Evolutionary conservation across 2,888 invertebrate genomes (phyloP).

Genomic region (Meandrusa payeni): DNA sequence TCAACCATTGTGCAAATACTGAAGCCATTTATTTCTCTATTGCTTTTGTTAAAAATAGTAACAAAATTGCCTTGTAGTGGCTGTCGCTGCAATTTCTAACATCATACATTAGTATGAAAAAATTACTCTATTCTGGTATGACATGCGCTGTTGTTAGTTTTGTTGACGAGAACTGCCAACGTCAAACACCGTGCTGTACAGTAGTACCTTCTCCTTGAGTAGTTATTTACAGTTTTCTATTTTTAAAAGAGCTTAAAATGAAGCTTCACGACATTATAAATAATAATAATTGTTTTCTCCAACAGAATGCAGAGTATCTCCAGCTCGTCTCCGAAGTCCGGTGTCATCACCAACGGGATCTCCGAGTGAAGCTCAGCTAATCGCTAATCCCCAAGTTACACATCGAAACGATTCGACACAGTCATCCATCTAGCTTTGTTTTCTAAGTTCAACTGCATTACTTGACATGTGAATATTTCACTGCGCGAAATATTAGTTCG

Average conservation of each 20-base stretch:
- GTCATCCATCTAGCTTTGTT: conserved; percentile 26
- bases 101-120: too few relatives aligned
- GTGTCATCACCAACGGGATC: conserved; percentile 54
- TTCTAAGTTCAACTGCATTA: conserved; percentile 46
- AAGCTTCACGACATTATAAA: too few relatives aligned
- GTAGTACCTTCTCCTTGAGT: not conserved
- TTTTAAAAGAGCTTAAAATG: too few relatives aligned
- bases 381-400: conserved; percentile 3
- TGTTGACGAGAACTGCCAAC: not conserved
- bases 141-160: too few relatives aligned
- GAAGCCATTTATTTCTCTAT: too few relatives aligned
- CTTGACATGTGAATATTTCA: conserved; percentile 64
- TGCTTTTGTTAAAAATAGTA: too few relatives aligned
- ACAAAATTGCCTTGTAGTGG: too few relatives aligned
- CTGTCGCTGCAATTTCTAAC: too few relatives aligned
- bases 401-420: conserved; percentile 1
- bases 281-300: too few relatives aligned
- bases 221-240: too few relatives aligned
- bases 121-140: too few relatives aligned
- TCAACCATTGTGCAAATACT: too few relatives aligned
- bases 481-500: conserved; percentile 64
- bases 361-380: conserved; percentile 45
- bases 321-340: conserved; percentile 41
- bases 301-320: conserved; percentile 46
- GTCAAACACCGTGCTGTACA: not conserved